Conservation (phyloP, 35 echinoderm and acorn worm species). For the Ophioderma brevispina region DNA sequence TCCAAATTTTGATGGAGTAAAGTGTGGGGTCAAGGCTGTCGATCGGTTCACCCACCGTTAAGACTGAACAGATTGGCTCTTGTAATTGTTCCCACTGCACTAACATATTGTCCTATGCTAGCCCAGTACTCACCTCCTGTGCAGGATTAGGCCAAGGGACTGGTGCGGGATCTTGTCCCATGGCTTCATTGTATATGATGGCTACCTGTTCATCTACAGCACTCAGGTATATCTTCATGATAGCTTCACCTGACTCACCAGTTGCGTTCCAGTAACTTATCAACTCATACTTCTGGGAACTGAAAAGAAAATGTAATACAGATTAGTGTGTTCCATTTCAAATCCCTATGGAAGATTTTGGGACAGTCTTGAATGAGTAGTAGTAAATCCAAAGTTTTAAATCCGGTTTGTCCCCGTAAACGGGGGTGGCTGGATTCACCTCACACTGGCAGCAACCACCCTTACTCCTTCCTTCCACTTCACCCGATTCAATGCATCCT, state of each 20-base stretch:
- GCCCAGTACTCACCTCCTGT: too few relatives aligned
- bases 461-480: too few relatives aligned
- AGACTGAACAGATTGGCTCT: too few relatives aligned
- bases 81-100: neutral
- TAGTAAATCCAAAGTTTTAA: too few relatives aligned
- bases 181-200: conserved; percentile 41
- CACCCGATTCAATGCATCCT: too few relatives aligned
- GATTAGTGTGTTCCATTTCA: neutral
- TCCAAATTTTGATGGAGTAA: too few relatives aligned
- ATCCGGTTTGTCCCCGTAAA: too few relatives aligned
- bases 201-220: conserved; percentile 62
- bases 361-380: neutral
- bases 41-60: too few relatives aligned
- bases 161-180: neutral
- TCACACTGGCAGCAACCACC: too few relatives aligned
- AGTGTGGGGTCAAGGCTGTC: too few relatives aligned
- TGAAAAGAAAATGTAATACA: conserved; percentile 6
- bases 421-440: too few relatives aligned
- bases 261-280: conserved; percentile 72
- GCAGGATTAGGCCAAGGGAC: conserved; percentile 22
- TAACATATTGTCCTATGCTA: too few relatives aligned
- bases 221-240: conserved; percentile 37
- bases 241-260: conserved; percentile 18
- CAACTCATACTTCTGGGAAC: conserved; percentile 73
- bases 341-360: neutral